phyloP scores from a whole-genome alignment of 2,797 vertebrate genomes.

The Cyprinodon diabolis region DNA sequence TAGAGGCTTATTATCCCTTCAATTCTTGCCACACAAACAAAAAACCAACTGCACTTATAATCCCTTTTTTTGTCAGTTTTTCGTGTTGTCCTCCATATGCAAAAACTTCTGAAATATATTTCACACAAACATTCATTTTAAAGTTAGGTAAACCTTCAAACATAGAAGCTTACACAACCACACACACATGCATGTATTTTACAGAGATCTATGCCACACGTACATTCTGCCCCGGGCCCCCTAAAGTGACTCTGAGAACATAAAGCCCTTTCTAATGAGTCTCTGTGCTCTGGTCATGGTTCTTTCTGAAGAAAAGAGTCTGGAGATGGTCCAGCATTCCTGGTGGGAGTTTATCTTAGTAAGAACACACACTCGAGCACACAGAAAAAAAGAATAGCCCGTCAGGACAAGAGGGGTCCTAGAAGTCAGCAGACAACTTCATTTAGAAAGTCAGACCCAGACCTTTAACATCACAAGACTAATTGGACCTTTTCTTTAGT shows the following conservation, averaged over 20 bases:
- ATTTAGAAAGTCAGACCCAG: conserved; percentile 55
- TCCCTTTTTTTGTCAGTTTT: neutral
- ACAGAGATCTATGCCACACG: conserved; percentile 28
- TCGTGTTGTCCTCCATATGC: neutral
- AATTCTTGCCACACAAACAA: neutral
- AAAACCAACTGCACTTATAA: neutral
- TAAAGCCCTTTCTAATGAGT: conserved; percentile 68
- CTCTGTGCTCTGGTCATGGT: conserved; percentile 41
- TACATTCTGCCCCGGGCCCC: conserved; percentile 23
- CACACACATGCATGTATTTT: neutral
- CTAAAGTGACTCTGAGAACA: conserved; percentile 45
- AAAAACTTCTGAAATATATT: neutral
- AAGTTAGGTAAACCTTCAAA: conserved; percentile 9
- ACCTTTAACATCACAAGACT: conserved; percentile 62
- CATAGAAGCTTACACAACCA: neutral
- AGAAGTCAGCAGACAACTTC: conserved; percentile 53
- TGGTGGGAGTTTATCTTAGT: conserved; percentile 44
- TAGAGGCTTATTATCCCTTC: neutral
- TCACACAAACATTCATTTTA: neutral
- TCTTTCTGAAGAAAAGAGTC: conserved; percentile 47
- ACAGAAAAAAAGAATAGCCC: conserved; percentile 33
- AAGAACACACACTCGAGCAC: conserved; percentile 22
- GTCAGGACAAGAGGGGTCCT: conserved; percentile 29
- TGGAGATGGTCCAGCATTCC: conserved; percentile 62
- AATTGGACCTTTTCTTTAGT: conserved; percentile 50